Evolutionary conservation across 1,140 invertebrate species (phyloP).

Genomic region (Bombus breviceps): DNA sequence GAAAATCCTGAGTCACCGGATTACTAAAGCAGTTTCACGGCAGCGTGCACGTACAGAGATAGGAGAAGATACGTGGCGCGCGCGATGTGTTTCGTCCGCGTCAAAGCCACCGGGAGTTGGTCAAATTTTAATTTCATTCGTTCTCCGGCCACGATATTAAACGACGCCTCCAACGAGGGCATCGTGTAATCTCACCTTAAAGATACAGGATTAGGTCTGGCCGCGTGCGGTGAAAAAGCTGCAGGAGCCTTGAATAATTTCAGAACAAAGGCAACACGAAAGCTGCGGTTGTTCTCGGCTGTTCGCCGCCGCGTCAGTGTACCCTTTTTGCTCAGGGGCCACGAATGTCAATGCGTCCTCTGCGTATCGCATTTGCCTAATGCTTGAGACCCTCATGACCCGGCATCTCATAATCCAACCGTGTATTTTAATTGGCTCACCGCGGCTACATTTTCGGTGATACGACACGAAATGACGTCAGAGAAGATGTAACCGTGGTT

Average conservation of each 20-base stretch:
- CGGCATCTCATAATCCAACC: slow-evolving; percentile 48
- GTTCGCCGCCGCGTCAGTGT: neutral
- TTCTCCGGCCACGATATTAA: slow-evolving; percentile 6
- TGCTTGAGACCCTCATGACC: slow-evolving; percentile 49
- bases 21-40: neutral
- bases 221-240: neutral
- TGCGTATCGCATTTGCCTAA: slow-evolving; percentile 48
- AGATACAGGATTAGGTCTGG: slow-evolving; percentile 37
- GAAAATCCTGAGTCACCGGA: slow-evolving; percentile 9
- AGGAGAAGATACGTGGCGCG: neutral
- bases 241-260: slow-evolving; percentile 37
- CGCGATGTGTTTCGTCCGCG: neutral
- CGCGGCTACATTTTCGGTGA: slow-evolving; percentile 40
- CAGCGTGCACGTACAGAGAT: neutral
- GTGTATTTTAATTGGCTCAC: slow-evolving; percentile 55
- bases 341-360: slow-evolving; percentile 46
- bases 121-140: slow-evolving; percentile 45
- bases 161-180: neutral
- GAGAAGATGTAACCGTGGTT: slow-evolving; percentile 34
- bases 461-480: slow-evolving; percentile 36
- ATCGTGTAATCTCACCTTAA: slow-evolving; percentile 41
- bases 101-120: neutral
- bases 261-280: slow-evolving; percentile 27
- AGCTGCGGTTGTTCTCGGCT: slow-evolving; percentile 1
- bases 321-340: slow-evolving; percentile 27